A percentile compares a stretch with the other conserved stretches of the same genome.
phyloP scores from a whole-genome alignment of 2,797 vertebrate genomes.

The Chelon auratus region DNA sequence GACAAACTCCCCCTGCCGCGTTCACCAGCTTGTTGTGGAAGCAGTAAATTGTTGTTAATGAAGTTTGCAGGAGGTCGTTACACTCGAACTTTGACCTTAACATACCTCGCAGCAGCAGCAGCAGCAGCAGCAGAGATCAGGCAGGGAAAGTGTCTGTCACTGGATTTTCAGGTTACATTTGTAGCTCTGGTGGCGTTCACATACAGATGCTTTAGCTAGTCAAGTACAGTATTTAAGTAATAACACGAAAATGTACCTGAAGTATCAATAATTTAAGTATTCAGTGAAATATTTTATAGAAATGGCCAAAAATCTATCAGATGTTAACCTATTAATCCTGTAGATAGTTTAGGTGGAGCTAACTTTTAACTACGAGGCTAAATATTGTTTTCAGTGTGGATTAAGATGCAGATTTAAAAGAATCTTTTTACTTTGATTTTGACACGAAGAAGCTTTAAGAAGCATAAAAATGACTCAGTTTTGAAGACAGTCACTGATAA shows the following conservation, averaged over 20 bases:
- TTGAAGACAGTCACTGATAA: too few species aligned
- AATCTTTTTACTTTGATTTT: too few species aligned
- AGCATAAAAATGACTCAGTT: too few species aligned
- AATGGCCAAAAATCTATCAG: background rate
- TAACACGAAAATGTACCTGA: background rate
- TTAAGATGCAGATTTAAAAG: too few species aligned
- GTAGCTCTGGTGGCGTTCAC: background rate
- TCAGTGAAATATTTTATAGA: too few species aligned
- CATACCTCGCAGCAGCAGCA: constrained; percentile 56
- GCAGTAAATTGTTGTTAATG: constrained; percentile 66
- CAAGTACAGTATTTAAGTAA: background rate
- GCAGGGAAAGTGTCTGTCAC: background rate
- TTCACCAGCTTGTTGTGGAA: constrained; percentile 32
- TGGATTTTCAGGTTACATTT: constrained; percentile 1
- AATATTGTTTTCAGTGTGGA: too few species aligned
- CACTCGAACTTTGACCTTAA: constrained; percentile 55
- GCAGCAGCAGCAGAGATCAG: constrained; percentile 11
- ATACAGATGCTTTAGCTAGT: background rate
- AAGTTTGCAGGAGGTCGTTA: constrained; percentile 71
- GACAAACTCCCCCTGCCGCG: constrained; percentile 32
- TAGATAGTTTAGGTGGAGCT: background rate
- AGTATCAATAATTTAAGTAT: background rate
- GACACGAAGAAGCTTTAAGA: too few species aligned
- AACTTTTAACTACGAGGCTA: too few species aligned
- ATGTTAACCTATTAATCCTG: background rate